Evolutionary conservation across 2,113 vertebrate species (phyloP), one percentile per base, ranked within the genome.

Genomic region (Pheucticus melanocephalus): DNA sequence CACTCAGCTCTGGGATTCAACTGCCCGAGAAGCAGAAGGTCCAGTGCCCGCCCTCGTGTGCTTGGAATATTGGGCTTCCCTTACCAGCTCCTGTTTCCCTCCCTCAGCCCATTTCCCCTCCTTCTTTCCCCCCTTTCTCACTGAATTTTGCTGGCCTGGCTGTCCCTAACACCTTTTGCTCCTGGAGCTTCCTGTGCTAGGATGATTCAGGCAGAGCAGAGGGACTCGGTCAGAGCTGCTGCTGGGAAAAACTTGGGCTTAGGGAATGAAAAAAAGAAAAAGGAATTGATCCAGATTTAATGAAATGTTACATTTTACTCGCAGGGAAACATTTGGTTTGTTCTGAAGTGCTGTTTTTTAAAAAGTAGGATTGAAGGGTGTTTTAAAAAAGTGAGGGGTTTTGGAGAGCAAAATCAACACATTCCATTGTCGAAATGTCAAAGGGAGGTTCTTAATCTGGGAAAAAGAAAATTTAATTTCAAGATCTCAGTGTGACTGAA

Each of bases 221-320:
- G 35, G 37, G 72, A 35, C 69, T 61, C 6, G 0, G 61, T 10
- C 51, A 28, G 57, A 68, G 51, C 39, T 64, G 65, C 50, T 1
- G 4, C n/a, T 86, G 64, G 54, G 40, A 77, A 53, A 70, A 44
- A 8, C 42, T 69, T 0, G 0, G 42, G 21, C 39, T 59, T 45
- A 39, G 44, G 44, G 44, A 84, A 78, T 64, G 60, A 84, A 42
- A 64, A 71, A 57, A 70, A 11, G 14, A 61, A 47, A 68, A 82
- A 75, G 20, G 48, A 93, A 90, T 92, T 91, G 95, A 91, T 90
- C 75, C 54, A 48, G 66, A 25, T 92, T 96, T 88, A 95, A 91
- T 82, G 71, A 94, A 95, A 95, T 90, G 90, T 88, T 95, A 87
- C 75, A 30, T 94, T 93, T 92, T 84, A 80, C 85, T 92, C 13